Conservation (phyloP, 2,113 vertebrate genomes). For the Amia ocellicauda region DNA sequence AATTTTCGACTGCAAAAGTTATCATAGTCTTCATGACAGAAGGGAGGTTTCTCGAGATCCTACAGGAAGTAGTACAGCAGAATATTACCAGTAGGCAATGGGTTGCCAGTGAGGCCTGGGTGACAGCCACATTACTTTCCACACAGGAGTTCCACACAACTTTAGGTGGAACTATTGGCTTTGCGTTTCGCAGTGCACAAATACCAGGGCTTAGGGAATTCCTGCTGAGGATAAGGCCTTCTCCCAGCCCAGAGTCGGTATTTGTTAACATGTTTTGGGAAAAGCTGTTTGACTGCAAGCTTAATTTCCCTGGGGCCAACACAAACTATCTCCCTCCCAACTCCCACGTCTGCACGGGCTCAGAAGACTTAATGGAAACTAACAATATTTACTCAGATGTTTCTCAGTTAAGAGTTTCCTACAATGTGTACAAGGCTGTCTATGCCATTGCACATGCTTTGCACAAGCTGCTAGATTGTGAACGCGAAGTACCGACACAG, state of each 20-base stretch:
- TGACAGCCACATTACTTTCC: conserved; percentile 53
- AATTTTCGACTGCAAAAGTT: conserved; percentile 51
- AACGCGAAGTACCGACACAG: conserved; percentile 18
- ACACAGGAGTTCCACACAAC: conserved; percentile 44
- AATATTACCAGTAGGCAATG: conserved; percentile 57
- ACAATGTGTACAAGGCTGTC: conserved; percentile 67
- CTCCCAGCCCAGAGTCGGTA: conserved; percentile 42
- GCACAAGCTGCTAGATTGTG: conserved; percentile 50
- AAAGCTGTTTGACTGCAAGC: conserved; percentile 57
- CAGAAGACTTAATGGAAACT: conserved; percentile 47
- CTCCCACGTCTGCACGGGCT: conserved; percentile 50
- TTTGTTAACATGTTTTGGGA: conserved; percentile 67
- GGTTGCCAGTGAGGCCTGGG: conserved; percentile 55
- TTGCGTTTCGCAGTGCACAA: conserved; percentile 50
- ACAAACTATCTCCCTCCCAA: not conserved
- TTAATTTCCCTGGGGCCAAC: conserved; percentile 31
- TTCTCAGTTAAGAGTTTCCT: conserved; percentile 57
- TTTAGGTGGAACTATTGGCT: conserved; percentile 58
- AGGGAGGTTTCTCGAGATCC: conserved; percentile 51
- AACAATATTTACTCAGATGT: conserved; percentile 56
- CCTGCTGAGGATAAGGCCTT: conserved; percentile 49
- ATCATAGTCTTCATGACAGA: conserved; percentile 63
- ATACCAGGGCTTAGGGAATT: conserved; percentile 47
- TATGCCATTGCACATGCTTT: conserved; percentile 59
- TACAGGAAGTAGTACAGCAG: conserved; percentile 49